Conservation (phyloP, 2,113 vertebrate species). For the Thinocorus orbignyianus region DNA sequence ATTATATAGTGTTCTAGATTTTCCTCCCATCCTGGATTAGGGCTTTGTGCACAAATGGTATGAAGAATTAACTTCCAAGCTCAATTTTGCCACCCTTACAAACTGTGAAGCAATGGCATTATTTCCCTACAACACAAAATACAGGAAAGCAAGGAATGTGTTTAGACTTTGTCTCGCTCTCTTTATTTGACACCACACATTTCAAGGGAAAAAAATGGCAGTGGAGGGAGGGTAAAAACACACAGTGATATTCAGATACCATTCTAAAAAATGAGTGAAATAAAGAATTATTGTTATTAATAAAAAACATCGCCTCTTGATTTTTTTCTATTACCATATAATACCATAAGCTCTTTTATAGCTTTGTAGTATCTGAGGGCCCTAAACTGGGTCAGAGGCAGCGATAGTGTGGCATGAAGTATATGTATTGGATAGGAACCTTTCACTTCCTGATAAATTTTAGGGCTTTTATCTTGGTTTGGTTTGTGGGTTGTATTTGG, state of each 20-base stretch:
- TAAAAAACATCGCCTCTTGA: background rate
- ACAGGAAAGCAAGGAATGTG: background rate
- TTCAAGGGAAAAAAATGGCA: background rate
- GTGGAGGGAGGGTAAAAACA: background rate
- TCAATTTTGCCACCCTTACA: background rate
- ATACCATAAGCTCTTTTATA: background rate
- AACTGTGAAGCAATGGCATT: background rate
- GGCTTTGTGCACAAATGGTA: background rate
- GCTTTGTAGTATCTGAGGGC: background rate
- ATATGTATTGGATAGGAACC: background rate
- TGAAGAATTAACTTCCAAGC: background rate
- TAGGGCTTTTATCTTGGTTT: no score
- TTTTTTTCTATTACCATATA: background rate
- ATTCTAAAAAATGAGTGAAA: background rate
- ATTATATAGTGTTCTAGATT: background rate
- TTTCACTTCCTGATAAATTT: background rate
- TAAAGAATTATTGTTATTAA: background rate
- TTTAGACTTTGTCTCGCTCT: background rate
- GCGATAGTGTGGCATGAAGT: background rate
- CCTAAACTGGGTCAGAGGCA: background rate
- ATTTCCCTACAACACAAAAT: background rate
- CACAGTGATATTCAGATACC: background rate
- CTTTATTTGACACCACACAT: background rate
- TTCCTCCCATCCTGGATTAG: background rate
- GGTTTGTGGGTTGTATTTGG: background rate